Evolutionary conservation across 2,797 vertebrate genomes (phyloP), one percentile per base, ranked within the genome.

Genomic region (Huso huso): DNA sequence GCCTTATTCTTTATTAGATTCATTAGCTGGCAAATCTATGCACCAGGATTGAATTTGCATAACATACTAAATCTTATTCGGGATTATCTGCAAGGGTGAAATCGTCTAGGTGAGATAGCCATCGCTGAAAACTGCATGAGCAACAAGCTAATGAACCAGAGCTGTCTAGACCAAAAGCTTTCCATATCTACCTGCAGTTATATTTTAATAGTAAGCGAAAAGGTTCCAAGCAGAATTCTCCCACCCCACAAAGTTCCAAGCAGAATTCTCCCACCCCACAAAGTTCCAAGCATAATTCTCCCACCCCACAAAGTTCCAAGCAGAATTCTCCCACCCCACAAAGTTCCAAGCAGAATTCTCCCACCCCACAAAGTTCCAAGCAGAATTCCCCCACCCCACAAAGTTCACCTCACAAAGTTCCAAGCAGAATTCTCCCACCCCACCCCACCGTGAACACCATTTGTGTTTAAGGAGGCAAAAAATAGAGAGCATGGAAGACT

Each of bases 61-160:
- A 66, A 61, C 10, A 48, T 13, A 4, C 10, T 62, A 60, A n/a
- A 50, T 11, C 51, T 63, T 62, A 52, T n/a, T 52, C 9, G 48
- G 64, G 55, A 66, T 51, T 48, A 61, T 65, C 50, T 48, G n/a
- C 48, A 12, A 13, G 48, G 62, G 23, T 10, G 15, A 60, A 57
- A 64, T n/a, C 6, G 62, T 37, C 37, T 60, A 49, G 13, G 23
- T 63, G 23, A 57, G 59, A 59, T 11, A 50, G 61, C 15, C 15
- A 49, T 5, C 7, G 18, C 60, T 67, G 18, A 49, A 64, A 64
- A 51, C 51, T 48, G 37, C 69, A 51, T 6, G 63, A 55, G 51
- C 48, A 50, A 66, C 60, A 55, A 63, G 50, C 23, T 70, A 70
- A 70, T 65, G 59, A 58, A 12, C 51, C 18, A 10, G 48, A 55